A percentile compares a stretch with the other conserved stretches of the same genome.
These are phyloP conservation scores for Carassius auratus DNA, from an alignment of 2,113 vertebrate genomes.

Conservation along the genomic window DNA sequence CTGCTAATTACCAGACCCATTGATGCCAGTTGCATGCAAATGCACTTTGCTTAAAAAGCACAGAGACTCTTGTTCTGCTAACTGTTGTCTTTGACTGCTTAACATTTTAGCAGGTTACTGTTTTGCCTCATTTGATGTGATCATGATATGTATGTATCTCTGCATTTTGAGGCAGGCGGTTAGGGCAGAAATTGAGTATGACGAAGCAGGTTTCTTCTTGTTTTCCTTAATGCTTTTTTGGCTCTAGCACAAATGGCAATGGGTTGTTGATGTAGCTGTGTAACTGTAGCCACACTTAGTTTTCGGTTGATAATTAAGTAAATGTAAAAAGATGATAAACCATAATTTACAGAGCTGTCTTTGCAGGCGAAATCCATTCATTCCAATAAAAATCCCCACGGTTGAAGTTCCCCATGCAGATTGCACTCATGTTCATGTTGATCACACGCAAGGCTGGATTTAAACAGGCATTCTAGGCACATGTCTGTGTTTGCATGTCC, in stretches of 20 bases:
- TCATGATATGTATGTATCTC: conserved; percentile 34
- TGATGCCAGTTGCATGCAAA: conserved; percentile 76
- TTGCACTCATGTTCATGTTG: no score
- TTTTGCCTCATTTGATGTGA: background rate
- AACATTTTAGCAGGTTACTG: conserved; percentile 18
- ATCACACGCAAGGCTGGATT: no score
- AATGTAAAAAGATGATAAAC: no score
- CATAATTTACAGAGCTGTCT: no score
- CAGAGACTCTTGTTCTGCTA: conserved; percentile 22
- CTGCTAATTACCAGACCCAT: conserved; percentile 79
- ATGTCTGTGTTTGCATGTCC: no score
- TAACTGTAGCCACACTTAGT: conserved; percentile 18
- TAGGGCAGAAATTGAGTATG: conserved; percentile 37
- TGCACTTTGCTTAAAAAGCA: conserved; percentile 59
- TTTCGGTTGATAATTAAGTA: no score
- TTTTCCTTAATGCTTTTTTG: conserved; percentile 10
- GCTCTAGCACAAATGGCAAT: conserved; percentile 46
- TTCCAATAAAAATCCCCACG: no score
- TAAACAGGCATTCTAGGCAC: no score
- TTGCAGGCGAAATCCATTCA: no score
- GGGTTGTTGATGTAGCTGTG: conserved; percentile 58
- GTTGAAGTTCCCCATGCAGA: no score
- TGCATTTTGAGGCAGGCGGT: conserved; percentile 42
- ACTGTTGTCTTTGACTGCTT: conserved; percentile 25
- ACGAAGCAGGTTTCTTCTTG: conserved; percentile 28